phyloP scores from a whole-genome alignment of 2,113 vertebrate genomes.

The Xenopus tropicalis region UCB_Xtro_10.0 CM004445.2:28139501-28140000 shows the following conservation, averaged over 20 bases:
- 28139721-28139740: not conserved
- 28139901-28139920: too few species aligned
- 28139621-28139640: conserved; percentile 47
- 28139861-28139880: too few species aligned
- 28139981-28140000: too few species aligned
- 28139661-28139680: not conserved
- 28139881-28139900: too few species aligned
- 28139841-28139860: too few species aligned
- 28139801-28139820: too few species aligned
- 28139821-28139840: too few species aligned
- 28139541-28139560: conserved; percentile 61
- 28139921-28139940: too few species aligned
- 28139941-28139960: too few species aligned
- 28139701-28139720: not conserved
- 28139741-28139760: not conserved
- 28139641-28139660: not conserved
- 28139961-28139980: too few species aligned
- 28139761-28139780: conserved; percentile 44
- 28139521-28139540: conserved; percentile 65
- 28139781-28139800: too few species aligned
- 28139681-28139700: not conserved
- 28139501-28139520: conserved; percentile 74
- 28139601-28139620: conserved; percentile 1
- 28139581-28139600: not conserved
- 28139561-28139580: conserved; percentile 45